A percentile compares a stretch with the other conserved stretches of the same genome.
Evolutionary conservation across 2,888 invertebrate genomes (phyloP).

Genomic region (Seladonia tumulorum): DNA sequence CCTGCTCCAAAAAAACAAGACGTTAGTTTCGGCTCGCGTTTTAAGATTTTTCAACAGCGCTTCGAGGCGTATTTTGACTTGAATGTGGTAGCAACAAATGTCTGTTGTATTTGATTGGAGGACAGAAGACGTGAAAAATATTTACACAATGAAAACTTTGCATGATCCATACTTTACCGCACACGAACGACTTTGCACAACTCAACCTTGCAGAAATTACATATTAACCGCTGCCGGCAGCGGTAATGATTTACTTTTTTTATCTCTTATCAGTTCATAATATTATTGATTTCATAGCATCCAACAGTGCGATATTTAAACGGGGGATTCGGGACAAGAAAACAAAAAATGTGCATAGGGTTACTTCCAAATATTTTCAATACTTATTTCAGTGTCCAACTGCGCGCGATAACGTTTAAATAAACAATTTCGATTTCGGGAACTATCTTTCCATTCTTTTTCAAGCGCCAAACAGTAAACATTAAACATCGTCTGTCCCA

Average conservation of each 20-base stretch:
- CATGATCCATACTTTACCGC: neutral
- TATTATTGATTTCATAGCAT: conserved; percentile 18
- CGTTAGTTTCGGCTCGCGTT: neutral
- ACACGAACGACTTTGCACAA: neutral
- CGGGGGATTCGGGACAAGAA: neutral
- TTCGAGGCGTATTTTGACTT: neutral
- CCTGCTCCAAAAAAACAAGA: neutral
- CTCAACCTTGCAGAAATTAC: conserved; percentile 3
- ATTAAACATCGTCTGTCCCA: neutral
- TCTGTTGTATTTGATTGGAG: neutral
- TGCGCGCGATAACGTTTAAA: neutral
- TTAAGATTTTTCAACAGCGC: neutral
- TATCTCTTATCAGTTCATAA: conserved; percentile 12
- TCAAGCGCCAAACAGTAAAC: neutral
- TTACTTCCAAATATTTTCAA: neutral
- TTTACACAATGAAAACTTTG: neutral
- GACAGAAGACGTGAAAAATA: neutral
- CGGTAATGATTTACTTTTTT: conserved; percentile 24
- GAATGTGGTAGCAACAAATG: neutral
- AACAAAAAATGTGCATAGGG: neutral
- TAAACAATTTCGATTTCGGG: neutral
- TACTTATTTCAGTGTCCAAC: neutral
- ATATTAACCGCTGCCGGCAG: neutral
- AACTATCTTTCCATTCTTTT: neutral
- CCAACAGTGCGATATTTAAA: neutral